Evolutionary conservation across 2,797 vertebrate genomes (phyloP).

Genomic region (Protonibea diacanthus): DNA sequence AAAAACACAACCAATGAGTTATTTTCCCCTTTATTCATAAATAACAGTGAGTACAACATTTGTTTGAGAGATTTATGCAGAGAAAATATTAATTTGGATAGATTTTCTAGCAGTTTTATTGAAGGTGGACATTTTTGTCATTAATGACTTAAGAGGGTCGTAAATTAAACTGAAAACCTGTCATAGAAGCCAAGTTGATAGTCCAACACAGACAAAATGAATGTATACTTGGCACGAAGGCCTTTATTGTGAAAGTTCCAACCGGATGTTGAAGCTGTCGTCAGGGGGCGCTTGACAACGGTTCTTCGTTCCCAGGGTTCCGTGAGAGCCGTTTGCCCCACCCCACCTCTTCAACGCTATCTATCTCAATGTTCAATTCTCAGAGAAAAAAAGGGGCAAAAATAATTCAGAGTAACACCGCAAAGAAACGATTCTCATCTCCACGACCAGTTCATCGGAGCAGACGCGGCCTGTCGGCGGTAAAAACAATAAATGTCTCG

Average conservation of each 20-base stretch:
- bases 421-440: slow-evolving; percentile 64
- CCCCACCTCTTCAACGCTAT: slow-evolving; percentile 88
- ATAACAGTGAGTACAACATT: too few species aligned
- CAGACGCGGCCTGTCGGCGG: slow-evolving; percentile 66
- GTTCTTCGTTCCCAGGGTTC: slow-evolving; percentile 89
- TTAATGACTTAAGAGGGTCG: too few species aligned
- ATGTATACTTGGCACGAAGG: neutral
- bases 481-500: slow-evolving; percentile 65
- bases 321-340: slow-evolving; percentile 92
- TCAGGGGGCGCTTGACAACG: slow-evolving; percentile 52
- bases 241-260: slow-evolving; percentile 59
- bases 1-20: too few species aligned
- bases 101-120: too few species aligned
- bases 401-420: slow-evolving; percentile 77
- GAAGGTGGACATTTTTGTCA: too few species aligned
- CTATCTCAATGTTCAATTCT: slow-evolving; percentile 85
- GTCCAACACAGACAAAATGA: neutral
- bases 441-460: slow-evolving; percentile 61
- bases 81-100: too few species aligned
- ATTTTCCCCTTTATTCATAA: too few species aligned
- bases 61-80: too few species aligned
- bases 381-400: slow-evolving; percentile 80
- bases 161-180: too few species aligned
- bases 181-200: neutral
- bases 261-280: slow-evolving; percentile 1